These are phyloP conservation scores for Anoplolepis gracilipes DNA, from an alignment of 1,140 invertebrate genomes.

Conservation along the genomic window DNA sequence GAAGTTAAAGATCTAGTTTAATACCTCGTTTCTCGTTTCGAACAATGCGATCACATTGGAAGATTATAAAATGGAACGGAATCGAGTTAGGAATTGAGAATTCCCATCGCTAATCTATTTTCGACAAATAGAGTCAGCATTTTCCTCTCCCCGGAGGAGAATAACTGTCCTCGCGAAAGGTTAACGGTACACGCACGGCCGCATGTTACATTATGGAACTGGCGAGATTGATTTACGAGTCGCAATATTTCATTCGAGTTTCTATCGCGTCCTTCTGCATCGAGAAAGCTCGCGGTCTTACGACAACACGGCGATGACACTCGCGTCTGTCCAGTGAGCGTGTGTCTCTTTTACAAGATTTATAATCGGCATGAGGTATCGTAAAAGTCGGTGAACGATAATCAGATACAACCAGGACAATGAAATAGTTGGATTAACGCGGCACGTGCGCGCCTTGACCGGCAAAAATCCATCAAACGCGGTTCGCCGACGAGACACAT, in stretches of 20 bases:
- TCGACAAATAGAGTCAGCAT: neutral
- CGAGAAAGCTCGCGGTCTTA: slow-evolving; percentile 21
- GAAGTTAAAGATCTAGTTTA: neutral
- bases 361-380: neutral
- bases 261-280: neutral
- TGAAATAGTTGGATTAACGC: slow-evolving; percentile 37
- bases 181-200: slow-evolving; percentile 21
- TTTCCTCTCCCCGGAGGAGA: neutral
- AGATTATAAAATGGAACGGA: neutral
- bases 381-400: slow-evolving; percentile 42
- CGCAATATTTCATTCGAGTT: slow-evolving; percentile 52
- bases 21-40: neutral
- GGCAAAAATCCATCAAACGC: slow-evolving; percentile 33
- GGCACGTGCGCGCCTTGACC: slow-evolving; percentile 41
- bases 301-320: neutral
- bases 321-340: neutral
- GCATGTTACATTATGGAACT: slow-evolving; percentile 53
- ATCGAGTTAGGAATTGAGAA: neutral
- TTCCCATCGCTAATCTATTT: slow-evolving; percentile 37
- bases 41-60: neutral
- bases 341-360: slow-evolving; percentile 38
- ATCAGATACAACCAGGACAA: slow-evolving; percentile 48
- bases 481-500: neutral
- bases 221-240: slow-evolving; percentile 67
- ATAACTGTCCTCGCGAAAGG: slow-evolving; percentile 33